These are phyloP conservation scores for Acrobeloides nanus DNA, from an alignment of 2,888 invertebrate species.

Conservation along the genomic window DNA sequence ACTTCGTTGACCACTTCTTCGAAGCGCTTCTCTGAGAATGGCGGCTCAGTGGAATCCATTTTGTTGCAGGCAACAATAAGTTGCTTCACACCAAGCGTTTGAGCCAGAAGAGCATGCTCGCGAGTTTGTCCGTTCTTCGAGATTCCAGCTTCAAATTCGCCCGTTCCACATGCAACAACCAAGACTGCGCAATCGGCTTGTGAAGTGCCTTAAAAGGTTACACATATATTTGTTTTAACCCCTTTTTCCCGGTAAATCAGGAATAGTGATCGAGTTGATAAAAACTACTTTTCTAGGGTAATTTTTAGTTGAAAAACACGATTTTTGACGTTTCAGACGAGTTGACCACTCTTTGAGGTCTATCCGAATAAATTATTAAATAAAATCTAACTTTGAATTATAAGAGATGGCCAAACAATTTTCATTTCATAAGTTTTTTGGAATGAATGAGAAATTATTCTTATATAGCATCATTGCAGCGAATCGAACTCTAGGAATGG, in stretches of 20 bases:
- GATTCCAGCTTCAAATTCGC: slow-evolving; percentile 98
- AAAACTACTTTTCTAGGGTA: no score
- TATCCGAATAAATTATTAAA: not conserved
- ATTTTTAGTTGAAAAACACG: no score
- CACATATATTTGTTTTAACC: no score
- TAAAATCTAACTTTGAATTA: no score
- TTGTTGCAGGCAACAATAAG: slow-evolving; percentile 98
- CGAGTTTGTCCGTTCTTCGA: slow-evolving; percentile 99
- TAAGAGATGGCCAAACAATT: not conserved
- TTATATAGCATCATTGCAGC: no score
- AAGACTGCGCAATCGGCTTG: slow-evolving; percentile 91
- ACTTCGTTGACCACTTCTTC: slow-evolving; percentile 98
- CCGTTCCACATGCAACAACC: slow-evolving; percentile 96
- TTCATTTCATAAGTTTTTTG: not conserved
- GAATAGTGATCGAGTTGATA: no score
- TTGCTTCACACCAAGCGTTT: slow-evolving; percentile 83
- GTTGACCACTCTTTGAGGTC: no score
- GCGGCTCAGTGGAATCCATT: slow-evolving; percentile 99
- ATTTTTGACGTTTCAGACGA: no score
- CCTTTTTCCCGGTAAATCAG: no score
- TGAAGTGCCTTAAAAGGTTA: slow-evolving; percentile 52
- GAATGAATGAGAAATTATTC: not conserved
- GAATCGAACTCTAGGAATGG: no score
- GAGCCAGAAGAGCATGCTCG: slow-evolving; percentile 94
- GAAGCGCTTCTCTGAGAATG: slow-evolving; percentile 84